phyloP scores from a whole-genome alignment of 2,113 vertebrate species.

The Canis aureus region DNA sequence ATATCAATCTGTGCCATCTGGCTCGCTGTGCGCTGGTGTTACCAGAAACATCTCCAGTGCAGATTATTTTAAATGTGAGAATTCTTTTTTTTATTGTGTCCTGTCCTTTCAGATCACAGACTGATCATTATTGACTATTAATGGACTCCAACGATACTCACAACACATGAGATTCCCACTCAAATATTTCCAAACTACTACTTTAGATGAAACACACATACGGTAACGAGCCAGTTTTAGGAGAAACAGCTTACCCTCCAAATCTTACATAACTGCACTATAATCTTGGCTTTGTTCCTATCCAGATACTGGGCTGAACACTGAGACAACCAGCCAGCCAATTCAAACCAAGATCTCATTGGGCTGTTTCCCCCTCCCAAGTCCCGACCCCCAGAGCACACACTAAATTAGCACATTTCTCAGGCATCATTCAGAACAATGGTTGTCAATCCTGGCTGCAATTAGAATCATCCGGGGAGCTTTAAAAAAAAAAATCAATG shows the following conservation, averaged over 20 bases:
- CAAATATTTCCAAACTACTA: background rate
- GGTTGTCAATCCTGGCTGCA: constrained; percentile 65
- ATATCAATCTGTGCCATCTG: background rate
- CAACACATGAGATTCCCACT: background rate
- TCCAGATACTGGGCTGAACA: constrained; percentile 48
- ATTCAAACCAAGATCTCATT: constrained; percentile 58
- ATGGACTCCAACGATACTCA: background rate
- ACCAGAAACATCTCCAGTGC: constrained; percentile 31
- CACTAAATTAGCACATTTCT: constrained; percentile 77
- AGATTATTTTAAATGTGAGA: constrained; percentile 35
- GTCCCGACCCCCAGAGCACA: background rate
- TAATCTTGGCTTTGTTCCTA: constrained; percentile 72
- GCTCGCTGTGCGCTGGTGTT: background rate
- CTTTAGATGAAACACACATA: constrained; percentile 28
- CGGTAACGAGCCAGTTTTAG: constrained; percentile 18
- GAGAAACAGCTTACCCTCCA: background rate
- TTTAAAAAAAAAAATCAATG: constrained; percentile 64
- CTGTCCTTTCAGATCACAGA: constrained; percentile 6
- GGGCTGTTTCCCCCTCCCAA: background rate
- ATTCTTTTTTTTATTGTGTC: constrained; percentile 4
- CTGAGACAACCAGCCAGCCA: constrained; percentile 68
- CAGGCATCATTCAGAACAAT: constrained; percentile 74
- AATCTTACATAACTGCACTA: constrained; percentile 65
- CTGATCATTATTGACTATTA: constrained; percentile 30
- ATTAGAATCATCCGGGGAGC: constrained; percentile 76